A percentile compares a stretch with the other conserved stretches of the same genome.
These are phyloP conservation scores for Ptilodon capucinus DNA, from an alignment of 2,888 invertebrate species.

Conservation along the genomic window DNA sequence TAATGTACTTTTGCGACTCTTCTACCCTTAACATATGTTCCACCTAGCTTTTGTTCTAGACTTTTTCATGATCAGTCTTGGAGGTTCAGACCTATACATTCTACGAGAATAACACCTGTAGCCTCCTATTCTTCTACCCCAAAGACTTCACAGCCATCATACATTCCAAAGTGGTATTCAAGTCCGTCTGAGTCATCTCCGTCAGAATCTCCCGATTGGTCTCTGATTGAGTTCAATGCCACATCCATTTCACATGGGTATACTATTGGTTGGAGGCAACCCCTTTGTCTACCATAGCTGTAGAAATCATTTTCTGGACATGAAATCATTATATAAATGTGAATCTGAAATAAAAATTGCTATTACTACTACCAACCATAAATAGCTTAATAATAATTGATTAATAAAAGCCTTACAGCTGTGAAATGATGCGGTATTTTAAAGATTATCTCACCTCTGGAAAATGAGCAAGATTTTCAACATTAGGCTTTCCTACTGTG, in stretches of 20 bases:
- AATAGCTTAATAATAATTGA: too few relatives aligned
- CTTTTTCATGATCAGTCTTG: slow-evolving; percentile 91
- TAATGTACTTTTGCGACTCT: slow-evolving; percentile 91
- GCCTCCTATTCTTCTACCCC: slow-evolving; percentile 58
- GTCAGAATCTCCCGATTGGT: slow-evolving; percentile 81
- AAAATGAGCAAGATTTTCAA: slow-evolving; percentile 97
- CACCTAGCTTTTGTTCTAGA: slow-evolving; percentile 90
- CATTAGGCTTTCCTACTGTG: slow-evolving; percentile 96
- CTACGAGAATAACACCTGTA: slow-evolving; percentile 87
- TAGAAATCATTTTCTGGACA: slow-evolving; percentile 95
- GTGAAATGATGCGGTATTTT: too few relatives aligned
- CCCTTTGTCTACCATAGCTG: slow-evolving; percentile 90
- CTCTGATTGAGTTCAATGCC: slow-evolving; percentile 85
- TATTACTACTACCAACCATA: too few relatives aligned
- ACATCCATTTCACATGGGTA: slow-evolving; percentile 96
- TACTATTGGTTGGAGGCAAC: slow-evolving; percentile 94
- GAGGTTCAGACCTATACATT: slow-evolving; percentile 85
- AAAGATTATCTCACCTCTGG: slow-evolving; percentile 84
- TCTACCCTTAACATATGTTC: slow-evolving; percentile 86
- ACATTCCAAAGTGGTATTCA: slow-evolving; percentile 86
- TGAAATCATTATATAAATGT: slow-evolving; percentile 94
- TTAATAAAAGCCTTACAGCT: too few relatives aligned
- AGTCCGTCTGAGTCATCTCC: slow-evolving; percentile 89
- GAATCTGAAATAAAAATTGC: slow-evolving; percentile 87
- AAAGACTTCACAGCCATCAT: slow-evolving; percentile 71